phyloP scores from a whole-genome alignment of 2,888 invertebrate species.

The Philopedon plagiatum region DNA sequence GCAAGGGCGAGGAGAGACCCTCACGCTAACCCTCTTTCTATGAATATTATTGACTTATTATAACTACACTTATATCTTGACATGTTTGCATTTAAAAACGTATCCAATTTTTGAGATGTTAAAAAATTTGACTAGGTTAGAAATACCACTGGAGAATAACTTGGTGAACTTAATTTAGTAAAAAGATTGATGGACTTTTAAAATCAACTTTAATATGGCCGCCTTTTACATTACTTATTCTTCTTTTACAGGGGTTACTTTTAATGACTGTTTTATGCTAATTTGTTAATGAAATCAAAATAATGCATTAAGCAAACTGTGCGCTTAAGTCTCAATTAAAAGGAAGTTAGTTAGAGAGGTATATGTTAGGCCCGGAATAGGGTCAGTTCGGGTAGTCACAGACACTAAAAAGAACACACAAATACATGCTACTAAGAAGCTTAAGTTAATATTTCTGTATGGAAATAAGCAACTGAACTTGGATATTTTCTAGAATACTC shows the following conservation, averaged over 20 bases:
- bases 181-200: conserved; percentile 26
- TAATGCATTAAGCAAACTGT: conserved; percentile 8
- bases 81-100: neutral
- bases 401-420: too few relatives aligned
- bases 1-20: too few relatives aligned
- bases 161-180: conserved; percentile 23
- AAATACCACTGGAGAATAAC: neutral
- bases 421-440: too few relatives aligned
- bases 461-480: too few relatives aligned
- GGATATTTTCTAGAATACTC: too few relatives aligned
- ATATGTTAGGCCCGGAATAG: neutral
- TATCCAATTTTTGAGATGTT: neutral
- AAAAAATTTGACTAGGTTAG: neutral
- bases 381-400: too few relatives aligned
- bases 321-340: conserved; percentile 15
- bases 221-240: conserved; percentile 11
- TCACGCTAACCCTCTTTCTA: too few relatives aligned
- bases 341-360: neutral
- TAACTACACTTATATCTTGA: neutral
- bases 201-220: neutral
- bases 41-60: neutral
- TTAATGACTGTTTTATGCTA: conserved; percentile 20
- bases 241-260: conserved; percentile 9
- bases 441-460: too few relatives aligned
- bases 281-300: conserved; percentile 16